A percentile compares a stretch with the other conserved stretches of the same genome.
These are phyloP conservation scores for Tiphia femorata DNA, from an alignment of 2,888 invertebrate genomes.

Conservation along the genomic window DNA sequence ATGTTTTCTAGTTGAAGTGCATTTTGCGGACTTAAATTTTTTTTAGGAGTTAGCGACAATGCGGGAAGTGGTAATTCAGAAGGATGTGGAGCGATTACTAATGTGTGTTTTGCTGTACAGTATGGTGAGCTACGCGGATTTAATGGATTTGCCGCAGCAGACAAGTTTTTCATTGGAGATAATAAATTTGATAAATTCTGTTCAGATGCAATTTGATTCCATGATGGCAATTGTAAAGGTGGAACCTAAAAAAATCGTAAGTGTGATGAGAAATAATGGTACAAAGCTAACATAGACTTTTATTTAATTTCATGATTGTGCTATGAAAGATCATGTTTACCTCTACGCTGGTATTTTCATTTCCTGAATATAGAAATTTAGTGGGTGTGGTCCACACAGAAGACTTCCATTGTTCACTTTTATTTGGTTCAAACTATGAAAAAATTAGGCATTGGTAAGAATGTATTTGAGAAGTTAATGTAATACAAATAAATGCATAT, in stretches of 20 bases:
- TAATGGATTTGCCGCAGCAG: slow-evolving; percentile 63
- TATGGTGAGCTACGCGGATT: slow-evolving; percentile 62
- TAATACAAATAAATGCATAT: no score
- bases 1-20: slow-evolving; percentile 14
- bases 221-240: slow-evolving; percentile 56
- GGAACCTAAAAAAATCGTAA: slow-evolving; percentile 49
- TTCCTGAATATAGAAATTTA: slow-evolving; percentile 52
- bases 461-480: no score
- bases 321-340: slow-evolving; percentile 31
- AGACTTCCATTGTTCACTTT: slow-evolving; percentile 54
- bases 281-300: background rate
- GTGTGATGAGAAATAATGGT: background rate
- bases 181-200: slow-evolving; percentile 53
- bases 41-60: slow-evolving; percentile 59
- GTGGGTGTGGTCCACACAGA: slow-evolving; percentile 63
- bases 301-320: background rate
- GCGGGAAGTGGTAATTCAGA: slow-evolving; percentile 65
- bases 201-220: slow-evolving; percentile 52
- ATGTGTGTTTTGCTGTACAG: slow-evolving; percentile 48
- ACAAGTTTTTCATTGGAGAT: slow-evolving; percentile 62
- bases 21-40: slow-evolving; percentile 30
- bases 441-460: no score
- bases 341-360: slow-evolving; percentile 55
- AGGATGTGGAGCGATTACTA: slow-evolving; percentile 64
- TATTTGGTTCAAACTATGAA: no score